Percentiles rank a stretch among this genome's conserved stretches.
Conservation (phyloP, 1,140 invertebrate species). For the Drosophila repletoides region DNA sequence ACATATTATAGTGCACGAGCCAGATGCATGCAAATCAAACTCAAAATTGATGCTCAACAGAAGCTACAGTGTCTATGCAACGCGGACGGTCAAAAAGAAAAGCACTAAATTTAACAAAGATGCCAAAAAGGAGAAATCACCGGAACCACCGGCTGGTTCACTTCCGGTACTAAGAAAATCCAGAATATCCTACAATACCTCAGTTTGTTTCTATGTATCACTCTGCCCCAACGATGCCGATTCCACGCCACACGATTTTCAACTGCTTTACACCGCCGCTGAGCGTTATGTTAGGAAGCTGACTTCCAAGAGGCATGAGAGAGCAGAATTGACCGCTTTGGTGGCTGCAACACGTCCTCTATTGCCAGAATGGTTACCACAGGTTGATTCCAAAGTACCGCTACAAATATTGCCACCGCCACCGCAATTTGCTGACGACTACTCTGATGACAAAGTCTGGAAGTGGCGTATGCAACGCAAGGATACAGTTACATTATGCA, state of each 20-base stretch:
- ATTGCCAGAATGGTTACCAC: background rate
- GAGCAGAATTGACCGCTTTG: background rate
- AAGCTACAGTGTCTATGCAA: no score
- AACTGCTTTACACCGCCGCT: background rate
- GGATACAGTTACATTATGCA: constrained; percentile 1
- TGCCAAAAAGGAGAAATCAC: no score
- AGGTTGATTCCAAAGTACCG: no score
- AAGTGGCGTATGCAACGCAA: background rate
- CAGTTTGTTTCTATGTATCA: background rate
- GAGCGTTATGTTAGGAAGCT: background rate
- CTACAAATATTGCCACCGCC: constrained; percentile 3
- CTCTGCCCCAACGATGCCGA: background rate
- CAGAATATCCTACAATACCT: background rate
- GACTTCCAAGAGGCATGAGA: background rate
- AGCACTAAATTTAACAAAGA: no score
- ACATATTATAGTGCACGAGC: no score
- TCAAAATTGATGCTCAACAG: no score
- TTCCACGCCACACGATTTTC: background rate
- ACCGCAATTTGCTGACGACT: background rate
- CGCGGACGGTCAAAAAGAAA: no score
- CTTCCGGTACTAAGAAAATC: no score
- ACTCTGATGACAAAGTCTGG: background rate
- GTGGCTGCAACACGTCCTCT: background rate
- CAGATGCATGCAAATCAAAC: no score
- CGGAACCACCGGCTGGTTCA: no score